Base-by-base conservation (phyloP, 2,888 invertebrate species). In the Notocelia uddmanniana region DNA sequence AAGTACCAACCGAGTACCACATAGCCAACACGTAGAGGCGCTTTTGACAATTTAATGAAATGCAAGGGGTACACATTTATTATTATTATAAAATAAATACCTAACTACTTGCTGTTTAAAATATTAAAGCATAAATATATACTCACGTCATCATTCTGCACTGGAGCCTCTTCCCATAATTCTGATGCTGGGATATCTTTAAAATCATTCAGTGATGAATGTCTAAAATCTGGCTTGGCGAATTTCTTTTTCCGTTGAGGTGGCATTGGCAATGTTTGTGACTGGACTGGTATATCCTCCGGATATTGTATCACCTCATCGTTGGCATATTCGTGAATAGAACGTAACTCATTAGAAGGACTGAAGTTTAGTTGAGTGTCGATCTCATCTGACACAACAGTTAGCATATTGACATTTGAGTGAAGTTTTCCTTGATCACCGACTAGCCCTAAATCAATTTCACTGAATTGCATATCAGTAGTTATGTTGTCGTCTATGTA, bases 301-400 rank as follows among this genome's bases (percentile, higher is more conserved):
- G 94, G 94, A 77, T 95, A 95, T 76, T 94, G 94, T 66, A 94
- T 93, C 2, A 93, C 90, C 74, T 94, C 90, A 81, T 95, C 94
- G 73, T 91, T 91, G 26, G 91, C 90, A 78, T 93, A 93, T 77
- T 92, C 92, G 73, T 93, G 89, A 66, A 91, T 91, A 55, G 91
- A 92, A 75, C 88, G 88, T 68, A 92, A 83, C 80, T 92, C 92
- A 26, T 80, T 85, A 1, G 83, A 75, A 15, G 86, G 87, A 23
- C 84, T 82, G 64, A 88, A 88, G 68, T 93, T 93, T 60, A 94
- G 88, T 73, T 92, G 77, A 81, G 83, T 81, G 79, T 89, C 80
- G 73, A 85, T 52, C 75, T 86, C 85, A 59, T 84, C 84, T n/a
- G 82, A 79, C 54, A 85, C 84, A 15, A 83, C 81, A 52, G 87